Conservation (phyloP, 2,113 vertebrate genomes). For the Nanorana parkeri region DNA sequence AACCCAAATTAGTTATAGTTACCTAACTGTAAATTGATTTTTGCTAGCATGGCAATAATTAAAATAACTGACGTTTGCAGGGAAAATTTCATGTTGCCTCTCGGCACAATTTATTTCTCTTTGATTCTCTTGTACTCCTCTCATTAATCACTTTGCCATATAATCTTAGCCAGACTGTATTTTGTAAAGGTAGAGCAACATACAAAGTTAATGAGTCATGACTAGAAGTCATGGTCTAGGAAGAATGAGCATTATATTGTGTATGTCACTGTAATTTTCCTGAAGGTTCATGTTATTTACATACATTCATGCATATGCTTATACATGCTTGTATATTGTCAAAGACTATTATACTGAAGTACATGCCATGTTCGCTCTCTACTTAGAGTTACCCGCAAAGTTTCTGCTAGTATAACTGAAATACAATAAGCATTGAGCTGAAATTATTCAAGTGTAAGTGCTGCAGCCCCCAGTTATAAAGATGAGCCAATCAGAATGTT, state of each 20-base stretch:
- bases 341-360: too few relatives aligned
- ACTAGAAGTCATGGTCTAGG: constrained; percentile 22
- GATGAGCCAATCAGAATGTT: too few relatives aligned
- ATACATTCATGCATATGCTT: too few relatives aligned
- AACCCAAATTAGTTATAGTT: too few relatives aligned
- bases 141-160: constrained; percentile 46
- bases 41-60: not conserved
- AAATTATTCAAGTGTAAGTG: too few relatives aligned
- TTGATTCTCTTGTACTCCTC: not conserved
- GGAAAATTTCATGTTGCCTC: not conserved
- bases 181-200: constrained; percentile 37
- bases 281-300: not conserved
- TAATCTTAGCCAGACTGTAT: constrained; percentile 23
- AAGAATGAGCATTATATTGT: not conserved
- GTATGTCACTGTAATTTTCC: not conserved
- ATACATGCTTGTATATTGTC: too few relatives aligned
- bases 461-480: too few relatives aligned
- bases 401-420: too few relatives aligned
- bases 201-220: constrained; percentile 36
- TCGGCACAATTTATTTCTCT: not conserved
- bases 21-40: not conserved
- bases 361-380: too few relatives aligned
- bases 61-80: not conserved
- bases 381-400: too few relatives aligned
- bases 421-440: too few relatives aligned